Base-by-base conservation (phyloP, 2,888 invertebrate genomes). In the Drosophila neutralis region DNA sequence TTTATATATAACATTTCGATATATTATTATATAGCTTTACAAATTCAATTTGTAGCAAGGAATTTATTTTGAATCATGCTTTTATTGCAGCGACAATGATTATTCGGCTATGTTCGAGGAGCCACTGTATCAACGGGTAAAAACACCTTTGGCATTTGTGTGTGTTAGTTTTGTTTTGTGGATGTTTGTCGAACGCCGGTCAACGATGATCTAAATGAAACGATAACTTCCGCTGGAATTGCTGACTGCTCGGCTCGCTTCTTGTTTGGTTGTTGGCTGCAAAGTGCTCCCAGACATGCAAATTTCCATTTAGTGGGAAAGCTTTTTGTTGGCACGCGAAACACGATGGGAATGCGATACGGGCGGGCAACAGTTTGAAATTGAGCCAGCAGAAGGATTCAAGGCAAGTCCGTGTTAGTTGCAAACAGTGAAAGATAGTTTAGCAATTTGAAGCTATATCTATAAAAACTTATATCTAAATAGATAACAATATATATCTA, bases 201-300 rank as follows among this genome's bases (percentile, higher is more conserved):
- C 82, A 79, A 73, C 82, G 76, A 74, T 89, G 87, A 84, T 79
- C 77, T 59, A 77, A 84, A 49, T 76, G 71, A 76, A 78, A 76
- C 82, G 85, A 76, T 89, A 83, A 90, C 87, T 87, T 87, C 73
- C 70, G 75, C 74, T 61, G 21, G 54, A 52, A 52, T 31, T 40
- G 67, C 21, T 58, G 36, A 13, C 33, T 69, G 61, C 38, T 64
- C 65, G 29, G 40, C 60, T 54, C 69, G 60, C 51, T 35, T 49
- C 4, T 11, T 29, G 35, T 35, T 15, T 24, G 29, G 66, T 21
- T 63, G 57, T 4, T 11, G 57, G 48, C 63, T 48, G 60, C 71
- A 87, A 89, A 90, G 68, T 89, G 87, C 71, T 45, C 60, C 52
- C 68, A 67, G 77, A 87, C 86, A 90, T 87, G 86, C 90, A 75